These are phyloP conservation scores for Porites rus DNA, from an alignment of 92 coral and sea anemone species.

Conservation along the genomic window DNA sequence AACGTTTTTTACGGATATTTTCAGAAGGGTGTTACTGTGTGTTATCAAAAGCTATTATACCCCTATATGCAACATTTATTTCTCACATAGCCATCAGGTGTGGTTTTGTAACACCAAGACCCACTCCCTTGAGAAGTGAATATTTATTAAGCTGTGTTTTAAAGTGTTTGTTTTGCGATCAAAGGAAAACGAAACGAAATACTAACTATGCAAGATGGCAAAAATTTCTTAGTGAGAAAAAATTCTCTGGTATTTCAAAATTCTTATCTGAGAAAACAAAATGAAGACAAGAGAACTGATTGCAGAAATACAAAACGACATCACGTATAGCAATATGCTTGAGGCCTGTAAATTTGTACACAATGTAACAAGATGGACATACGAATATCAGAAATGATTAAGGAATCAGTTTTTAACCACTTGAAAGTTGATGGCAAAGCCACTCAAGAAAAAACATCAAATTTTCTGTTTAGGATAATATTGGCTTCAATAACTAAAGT, in stretches of 20 bases:
- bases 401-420: constrained; percentile 41
- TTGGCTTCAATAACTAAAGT: constrained; percentile 36
- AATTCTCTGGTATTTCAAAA: constrained; percentile 17
- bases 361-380: constrained; percentile 24
- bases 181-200: constrained; percentile 12
- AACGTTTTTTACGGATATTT: neutral
- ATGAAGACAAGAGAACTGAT: neutral
- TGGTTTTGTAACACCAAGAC: neutral
- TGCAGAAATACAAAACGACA: constrained; percentile 1
- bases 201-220: constrained; percentile 22
- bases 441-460: constrained; percentile 44
- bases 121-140: neutral
- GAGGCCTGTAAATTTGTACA: constrained; percentile 4
- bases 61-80: neutral
- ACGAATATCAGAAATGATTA: constrained; percentile 31
- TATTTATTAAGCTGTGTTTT: constrained; percentile 17
- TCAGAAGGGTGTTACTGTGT: neutral
- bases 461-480: constrained; percentile 33
- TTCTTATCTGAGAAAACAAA: neutral
- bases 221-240: neutral
- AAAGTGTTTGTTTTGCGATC: constrained; percentile 16
- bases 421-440: constrained; percentile 33
- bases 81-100: neutral
- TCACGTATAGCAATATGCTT: neutral
- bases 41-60: neutral